Percentiles rank a stretch among this genome's conserved stretches.
These are phyloP conservation scores for Halotydeus destructor DNA, from an alignment of 1,140 invertebrate genomes.

Conservation along the genomic window DNA sequence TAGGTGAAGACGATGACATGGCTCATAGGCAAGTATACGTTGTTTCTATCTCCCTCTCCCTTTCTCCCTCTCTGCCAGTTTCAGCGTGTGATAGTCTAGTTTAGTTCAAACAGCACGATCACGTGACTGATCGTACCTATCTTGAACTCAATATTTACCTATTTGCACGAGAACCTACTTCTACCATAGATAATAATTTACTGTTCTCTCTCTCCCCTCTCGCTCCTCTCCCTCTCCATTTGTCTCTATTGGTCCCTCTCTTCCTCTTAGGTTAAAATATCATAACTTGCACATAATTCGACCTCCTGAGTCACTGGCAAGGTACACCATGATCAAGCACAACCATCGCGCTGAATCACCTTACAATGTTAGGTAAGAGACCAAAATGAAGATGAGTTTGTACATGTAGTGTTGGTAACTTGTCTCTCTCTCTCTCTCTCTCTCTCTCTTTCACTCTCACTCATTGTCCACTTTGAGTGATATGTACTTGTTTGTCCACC, in stretches of 20 bases:
- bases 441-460: not conserved
- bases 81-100: not conserved
- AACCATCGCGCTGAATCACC: conserved; percentile 18
- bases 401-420: no score
- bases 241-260: conserved; percentile 6
- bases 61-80: not conserved
- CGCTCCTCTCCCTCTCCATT: not conserved
- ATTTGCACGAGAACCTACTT: not conserved
- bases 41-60: not conserved
- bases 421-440: not conserved
- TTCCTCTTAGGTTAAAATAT: conserved; percentile 16
- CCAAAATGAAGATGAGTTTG: not conserved
- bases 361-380: conserved; percentile 16
- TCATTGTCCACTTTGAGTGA: not conserved
- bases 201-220: not conserved
- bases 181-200: not conserved
- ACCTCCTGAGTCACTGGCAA: conserved; percentile 17
- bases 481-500: not conserved
- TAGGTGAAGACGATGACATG: conserved; percentile 81
- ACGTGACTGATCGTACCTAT: not conserved
- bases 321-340: conserved; percentile 20
- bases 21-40: conserved; percentile 34
- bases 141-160: not conserved
- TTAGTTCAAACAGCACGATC: not conserved
- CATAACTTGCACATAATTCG: conserved; percentile 18